These are phyloP conservation scores for Hemithea aestivaria DNA, from an alignment of 2,888 invertebrate genomes.

Conservation along the genomic window DNA sequence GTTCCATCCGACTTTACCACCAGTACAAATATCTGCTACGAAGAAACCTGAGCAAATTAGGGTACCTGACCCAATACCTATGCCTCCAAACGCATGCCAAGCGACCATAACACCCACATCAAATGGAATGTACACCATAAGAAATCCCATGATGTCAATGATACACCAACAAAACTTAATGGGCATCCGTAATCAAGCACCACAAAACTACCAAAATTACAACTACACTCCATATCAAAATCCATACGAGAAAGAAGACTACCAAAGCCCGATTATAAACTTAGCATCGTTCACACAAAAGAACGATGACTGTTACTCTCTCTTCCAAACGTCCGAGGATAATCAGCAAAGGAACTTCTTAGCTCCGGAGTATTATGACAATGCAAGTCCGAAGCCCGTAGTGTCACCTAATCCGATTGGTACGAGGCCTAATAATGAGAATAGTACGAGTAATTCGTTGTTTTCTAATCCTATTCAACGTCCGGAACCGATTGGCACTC, in stretches of 20 bases:
- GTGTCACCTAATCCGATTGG: conserved; percentile 70
- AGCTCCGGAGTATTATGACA: conserved; percentile 54
- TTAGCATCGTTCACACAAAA: conserved; percentile 69
- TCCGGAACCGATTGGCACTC: conserved; percentile 59
- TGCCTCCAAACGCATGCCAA: conserved; percentile 70
- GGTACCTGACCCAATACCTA: conserved; percentile 68
- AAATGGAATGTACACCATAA: conserved; percentile 89
- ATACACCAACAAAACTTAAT: conserved; percentile 68
- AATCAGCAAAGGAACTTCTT: conserved; percentile 52
- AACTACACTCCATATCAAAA: conserved; percentile 45
- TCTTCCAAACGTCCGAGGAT: conserved; percentile 61
- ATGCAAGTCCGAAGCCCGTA: conserved; percentile 49
- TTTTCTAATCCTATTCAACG: conserved; percentile 53
- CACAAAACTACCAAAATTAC: conserved; percentile 44
- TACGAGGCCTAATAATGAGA: conserved; percentile 48
- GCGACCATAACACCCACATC: conserved; percentile 74
- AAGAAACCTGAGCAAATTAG: conserved; percentile 59
- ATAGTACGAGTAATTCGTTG: conserved; percentile 35
- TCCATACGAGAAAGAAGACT: conserved; percentile 43
- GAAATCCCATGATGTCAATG: conserved; percentile 84
- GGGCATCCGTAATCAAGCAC: conserved; percentile 37
- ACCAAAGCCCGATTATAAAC: conserved; percentile 60
- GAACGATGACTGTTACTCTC: conserved; percentile 68
- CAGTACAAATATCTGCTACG: conserved; percentile 48
- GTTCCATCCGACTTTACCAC: conserved; percentile 81